Evolutionary conservation across 2,888 invertebrate species (phyloP).

Genomic region (Synergus japonicus): DNA sequence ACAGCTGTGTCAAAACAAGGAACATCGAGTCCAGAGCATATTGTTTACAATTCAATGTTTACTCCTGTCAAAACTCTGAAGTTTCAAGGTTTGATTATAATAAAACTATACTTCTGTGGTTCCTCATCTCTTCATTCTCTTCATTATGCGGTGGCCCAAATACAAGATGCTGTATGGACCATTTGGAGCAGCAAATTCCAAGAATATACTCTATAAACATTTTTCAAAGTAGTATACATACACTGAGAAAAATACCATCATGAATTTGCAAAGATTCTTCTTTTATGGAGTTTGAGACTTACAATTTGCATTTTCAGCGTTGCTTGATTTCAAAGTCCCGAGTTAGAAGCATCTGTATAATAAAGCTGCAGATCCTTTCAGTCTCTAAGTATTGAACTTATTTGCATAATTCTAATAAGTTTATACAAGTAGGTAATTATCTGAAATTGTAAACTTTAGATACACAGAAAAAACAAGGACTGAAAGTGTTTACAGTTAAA

Average conservation of each 20-base stretch:
- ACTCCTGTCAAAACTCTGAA: conserved; percentile 10
- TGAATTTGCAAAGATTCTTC: background rate
- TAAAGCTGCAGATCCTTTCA: background rate
- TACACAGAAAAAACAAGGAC: too few relatives aligned
- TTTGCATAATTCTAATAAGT: background rate
- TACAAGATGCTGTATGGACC: background rate
- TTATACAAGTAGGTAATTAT: background rate
- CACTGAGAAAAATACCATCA: background rate
- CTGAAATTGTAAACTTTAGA: too few relatives aligned
- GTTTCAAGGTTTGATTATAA: conserved; percentile 37
- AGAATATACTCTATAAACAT: conserved; percentile 14
- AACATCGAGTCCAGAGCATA: conserved; percentile 11
- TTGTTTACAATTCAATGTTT: conserved; percentile 8
- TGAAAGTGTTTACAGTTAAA: too few relatives aligned
- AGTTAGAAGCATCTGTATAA: background rate
- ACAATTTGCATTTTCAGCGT: background rate
- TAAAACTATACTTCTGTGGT: conserved; percentile 23
- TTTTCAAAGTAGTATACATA: background rate
- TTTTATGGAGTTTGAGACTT: background rate
- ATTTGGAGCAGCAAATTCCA: background rate
- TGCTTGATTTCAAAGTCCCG: background rate
- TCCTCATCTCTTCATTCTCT: background rate
- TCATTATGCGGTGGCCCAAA: background rate
- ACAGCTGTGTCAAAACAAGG: conserved; percentile 19
- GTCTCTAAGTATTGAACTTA: background rate